Base-by-base conservation (phyloP, 2,797 vertebrate genomes). In the Notoglanidium macrostoma region DNA sequence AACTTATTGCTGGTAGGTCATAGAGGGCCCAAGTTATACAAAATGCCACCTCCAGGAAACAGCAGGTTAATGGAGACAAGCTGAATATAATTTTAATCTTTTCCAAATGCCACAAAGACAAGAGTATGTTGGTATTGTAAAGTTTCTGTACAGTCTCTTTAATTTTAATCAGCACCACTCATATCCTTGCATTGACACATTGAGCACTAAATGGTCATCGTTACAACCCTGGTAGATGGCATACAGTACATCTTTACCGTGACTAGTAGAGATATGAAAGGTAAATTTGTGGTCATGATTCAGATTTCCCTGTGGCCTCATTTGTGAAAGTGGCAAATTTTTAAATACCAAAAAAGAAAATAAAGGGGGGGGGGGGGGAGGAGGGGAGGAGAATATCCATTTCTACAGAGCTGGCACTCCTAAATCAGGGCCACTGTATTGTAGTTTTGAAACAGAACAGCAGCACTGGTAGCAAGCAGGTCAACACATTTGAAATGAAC, bases 381-480 rank as follows among this genome's bases (percentile, higher is more conserved):
- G n/a, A n/a, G n/a, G n/a, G n/a, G n/a, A n/a, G n/a, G n/a, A n/a
- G 1, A 0, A 23, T 5, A 3, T 23, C 12, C 7, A 14, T 51
- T 76, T 51, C 49, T 29, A 76, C 73, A 76, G 46, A 15, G 26
- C n/a, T 51, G 15, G 14, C 49, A 51, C 1, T 0, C 0, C 8
- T 12, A 21, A 12, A 17, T 55, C 51, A 78, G 44, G 26, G 2
- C 32, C 32, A 40, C 19, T 11, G 54, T 57, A 35, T 35, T 76
- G 23, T 5, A 74, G 1, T 51, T 35, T 21, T 40, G 4, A 59
- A 59, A 14, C 32, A 76, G 23, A 29, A 59, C 19, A 21, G 9
- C 4, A 32, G 14, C 21, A 8, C 51, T 32, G 51, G n/a, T 55
- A 55, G 3, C n/a, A 32, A 79, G 10, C 32, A 79, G 55, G 21